These are phyloP conservation scores for Muscina levida DNA, from an alignment of 2,888 invertebrate genomes.

Conservation along the genomic window DNA sequence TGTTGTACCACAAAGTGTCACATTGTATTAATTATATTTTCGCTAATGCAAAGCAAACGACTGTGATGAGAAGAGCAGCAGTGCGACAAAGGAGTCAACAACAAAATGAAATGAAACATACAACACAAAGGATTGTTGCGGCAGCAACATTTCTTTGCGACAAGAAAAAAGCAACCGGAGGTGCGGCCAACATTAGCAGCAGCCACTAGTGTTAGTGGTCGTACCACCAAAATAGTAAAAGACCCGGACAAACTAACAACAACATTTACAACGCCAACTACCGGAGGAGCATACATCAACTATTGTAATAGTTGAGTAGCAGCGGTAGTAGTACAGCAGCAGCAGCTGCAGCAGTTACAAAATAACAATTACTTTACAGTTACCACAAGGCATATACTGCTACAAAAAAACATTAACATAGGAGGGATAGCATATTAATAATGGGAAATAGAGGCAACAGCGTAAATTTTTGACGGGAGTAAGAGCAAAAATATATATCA, in stretches of 20 bases:
- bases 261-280: slow-evolving; percentile 3
- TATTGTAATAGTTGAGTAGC: slow-evolving; percentile 44
- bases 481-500: not conserved
- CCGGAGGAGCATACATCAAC: slow-evolving; percentile 35
- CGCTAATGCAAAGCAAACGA: slow-evolving; percentile 12
- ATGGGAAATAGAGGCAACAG: not conserved
- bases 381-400: slow-evolving; percentile 16
- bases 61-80: not conserved
- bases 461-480: not conserved
- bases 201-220: not conserved
- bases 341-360: slow-evolving; percentile 20
- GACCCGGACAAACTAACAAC: not conserved
- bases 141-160: slow-evolving; percentile 34
- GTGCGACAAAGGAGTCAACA: slow-evolving; percentile 39
- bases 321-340: too few relatives aligned
- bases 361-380: slow-evolving; percentile 41
- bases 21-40: slow-evolving; percentile 66
- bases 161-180: slow-evolving; percentile 15
- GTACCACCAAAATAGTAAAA: slow-evolving; percentile 30
- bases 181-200: slow-evolving; percentile 38
- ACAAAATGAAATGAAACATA: slow-evolving; percentile 34
- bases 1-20: slow-evolving; percentile 62
- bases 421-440: too few relatives aligned
- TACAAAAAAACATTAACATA: not conserved
- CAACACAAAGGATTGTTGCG: slow-evolving; percentile 18